Evolutionary conservation across 2,888 invertebrate species (phyloP).

Genomic region (Stratiomys singularior): DNA sequence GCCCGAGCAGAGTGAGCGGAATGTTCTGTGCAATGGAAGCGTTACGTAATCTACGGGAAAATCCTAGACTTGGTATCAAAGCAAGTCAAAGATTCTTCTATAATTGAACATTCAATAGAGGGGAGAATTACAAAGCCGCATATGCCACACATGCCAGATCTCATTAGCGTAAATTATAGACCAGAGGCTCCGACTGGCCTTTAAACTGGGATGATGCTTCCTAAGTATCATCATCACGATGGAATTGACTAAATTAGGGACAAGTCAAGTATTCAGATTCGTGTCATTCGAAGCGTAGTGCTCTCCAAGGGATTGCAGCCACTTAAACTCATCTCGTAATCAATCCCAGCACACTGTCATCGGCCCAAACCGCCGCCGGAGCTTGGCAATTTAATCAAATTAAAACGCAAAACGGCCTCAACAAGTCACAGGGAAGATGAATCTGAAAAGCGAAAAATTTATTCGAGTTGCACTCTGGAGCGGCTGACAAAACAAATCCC

Average conservation of each 20-base stretch:
- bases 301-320: slow-evolving; percentile 23
- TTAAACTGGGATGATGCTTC: slow-evolving; percentile 4
- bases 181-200: background rate
- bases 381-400: slow-evolving; percentile 16
- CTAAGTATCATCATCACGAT: background rate
- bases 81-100: background rate
- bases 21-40: background rate
- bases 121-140: background rate
- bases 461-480: background rate
- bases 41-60: slow-evolving; percentile 25
- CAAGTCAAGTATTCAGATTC: background rate
- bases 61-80: background rate
- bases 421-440: slow-evolving; percentile 25
- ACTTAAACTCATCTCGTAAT: slow-evolving; percentile 16
- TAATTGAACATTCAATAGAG: background rate
- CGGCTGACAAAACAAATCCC: background rate
- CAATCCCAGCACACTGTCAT: background rate
- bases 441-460: slow-evolving; percentile 17
- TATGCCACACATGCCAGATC: background rate
- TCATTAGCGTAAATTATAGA: slow-evolving; percentile 8
- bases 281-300: background rate
- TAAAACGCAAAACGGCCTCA: slow-evolving; percentile 20
- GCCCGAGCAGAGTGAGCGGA: background rate
- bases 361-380: background rate
- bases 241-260: slow-evolving; percentile 16